Percentiles rank a stretch among this genome's conserved stretches.
phyloP scores from a whole-genome alignment of 1,140 invertebrate species.

The Macrotrachela quadricornifera region DNA sequence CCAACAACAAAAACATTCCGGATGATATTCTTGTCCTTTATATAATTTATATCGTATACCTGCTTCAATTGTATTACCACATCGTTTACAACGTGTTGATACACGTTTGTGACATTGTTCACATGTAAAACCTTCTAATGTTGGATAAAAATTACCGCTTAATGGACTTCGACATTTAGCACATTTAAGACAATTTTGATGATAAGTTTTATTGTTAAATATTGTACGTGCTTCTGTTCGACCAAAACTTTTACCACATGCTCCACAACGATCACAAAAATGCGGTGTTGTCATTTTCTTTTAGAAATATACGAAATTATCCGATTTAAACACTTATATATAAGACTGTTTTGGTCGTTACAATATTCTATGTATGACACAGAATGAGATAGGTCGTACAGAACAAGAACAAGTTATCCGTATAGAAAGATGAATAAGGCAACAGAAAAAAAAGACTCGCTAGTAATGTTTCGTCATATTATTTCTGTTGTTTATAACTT shows the following conservation, averaged over 20 bases:
- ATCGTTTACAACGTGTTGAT: background rate
- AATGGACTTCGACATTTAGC: background rate
- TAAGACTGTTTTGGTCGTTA: too few relatives aligned
- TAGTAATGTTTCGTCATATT: too few relatives aligned
- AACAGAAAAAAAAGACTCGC: too few relatives aligned
- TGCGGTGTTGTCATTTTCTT: too few relatives aligned
- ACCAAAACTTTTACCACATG: background rate
- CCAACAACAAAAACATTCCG: background rate
- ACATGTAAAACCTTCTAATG: background rate
- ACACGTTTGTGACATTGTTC: background rate
- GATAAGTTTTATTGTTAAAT: background rate
- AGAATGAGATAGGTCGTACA: too few relatives aligned
- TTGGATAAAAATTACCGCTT: background rate
- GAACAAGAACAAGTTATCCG: too few relatives aligned
- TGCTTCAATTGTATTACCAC: background rate
- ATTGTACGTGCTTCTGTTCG: background rate
- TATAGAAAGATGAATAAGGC: too few relatives aligned
- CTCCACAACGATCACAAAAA: background rate
- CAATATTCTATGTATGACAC: too few relatives aligned
- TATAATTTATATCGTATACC: background rate
- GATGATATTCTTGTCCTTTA: background rate
- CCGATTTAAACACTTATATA: too few relatives aligned
- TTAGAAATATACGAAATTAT: too few relatives aligned
- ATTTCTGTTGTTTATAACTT: too few relatives aligned
- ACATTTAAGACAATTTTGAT: background rate